Percentiles rank a stretch among this genome's conserved stretches.
Conservation (phyloP, 2,113 vertebrate species). For the Phoenicopterus ruber region DNA sequence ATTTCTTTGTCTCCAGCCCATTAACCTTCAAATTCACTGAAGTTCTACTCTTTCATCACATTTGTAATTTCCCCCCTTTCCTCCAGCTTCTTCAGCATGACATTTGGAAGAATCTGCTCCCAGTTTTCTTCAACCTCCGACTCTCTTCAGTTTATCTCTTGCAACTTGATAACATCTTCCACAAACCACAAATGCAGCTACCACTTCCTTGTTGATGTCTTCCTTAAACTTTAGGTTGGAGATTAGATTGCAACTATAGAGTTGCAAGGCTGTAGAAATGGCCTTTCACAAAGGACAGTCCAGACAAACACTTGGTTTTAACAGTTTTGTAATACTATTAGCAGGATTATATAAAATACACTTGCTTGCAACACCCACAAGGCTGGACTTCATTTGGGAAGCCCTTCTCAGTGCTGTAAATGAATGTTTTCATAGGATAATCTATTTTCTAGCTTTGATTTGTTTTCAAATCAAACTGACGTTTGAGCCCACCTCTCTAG, state of each 20-base stretch:
- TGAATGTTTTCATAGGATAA: background rate
- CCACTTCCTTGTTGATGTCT: background rate
- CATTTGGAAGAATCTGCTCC: background rate
- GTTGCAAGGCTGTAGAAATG: background rate
- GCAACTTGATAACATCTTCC: background rate
- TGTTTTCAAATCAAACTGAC: background rate
- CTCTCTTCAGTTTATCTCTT: background rate
- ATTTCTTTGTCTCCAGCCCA: background rate
- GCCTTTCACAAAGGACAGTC: background rate
- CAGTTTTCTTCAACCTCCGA: background rate
- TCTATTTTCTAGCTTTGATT: background rate
- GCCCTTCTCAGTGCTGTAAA: background rate
- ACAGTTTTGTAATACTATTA: background rate
- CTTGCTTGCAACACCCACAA: background rate
- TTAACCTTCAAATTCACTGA: background rate
- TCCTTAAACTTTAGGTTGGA: background rate
- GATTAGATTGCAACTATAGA: background rate
- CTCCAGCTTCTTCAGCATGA: background rate
- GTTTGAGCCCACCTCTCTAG: background rate
- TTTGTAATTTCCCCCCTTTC: background rate
- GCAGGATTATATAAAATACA: background rate
- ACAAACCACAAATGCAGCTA: background rate
- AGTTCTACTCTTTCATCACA: background rate
- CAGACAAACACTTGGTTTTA: background rate
- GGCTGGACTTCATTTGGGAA: background rate